These are phyloP conservation scores for Gastracanthus pulcherrimus DNA, from an alignment of 2,888 invertebrate species.

Conservation along the genomic window DNA sequence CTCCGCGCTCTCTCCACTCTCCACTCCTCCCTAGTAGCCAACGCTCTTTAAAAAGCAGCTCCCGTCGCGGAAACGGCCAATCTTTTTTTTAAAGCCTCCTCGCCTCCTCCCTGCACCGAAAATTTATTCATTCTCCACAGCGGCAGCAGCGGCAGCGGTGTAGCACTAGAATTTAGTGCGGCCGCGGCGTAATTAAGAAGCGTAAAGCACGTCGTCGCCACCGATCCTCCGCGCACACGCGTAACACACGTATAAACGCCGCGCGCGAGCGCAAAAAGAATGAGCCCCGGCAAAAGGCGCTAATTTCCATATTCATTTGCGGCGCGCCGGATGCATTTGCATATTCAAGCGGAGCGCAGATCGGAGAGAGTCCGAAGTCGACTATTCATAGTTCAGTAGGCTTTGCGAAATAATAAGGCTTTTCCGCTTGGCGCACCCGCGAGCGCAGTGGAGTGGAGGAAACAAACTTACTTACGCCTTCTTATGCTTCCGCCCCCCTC, in stretches of 20 bases:
- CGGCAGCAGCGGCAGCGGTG: neutral
- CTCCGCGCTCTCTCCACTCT: too few species aligned
- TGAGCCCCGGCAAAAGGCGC: too few species aligned
- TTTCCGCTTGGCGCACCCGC: neutral
- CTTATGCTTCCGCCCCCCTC: too few species aligned
- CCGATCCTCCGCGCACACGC: neutral
- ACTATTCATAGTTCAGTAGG: conserved; percentile 44
- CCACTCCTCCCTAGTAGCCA: too few species aligned
- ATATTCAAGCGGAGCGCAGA: conserved; percentile 34
- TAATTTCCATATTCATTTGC: conserved; percentile 49
- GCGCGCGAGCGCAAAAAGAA: too few species aligned
- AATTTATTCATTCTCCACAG: conserved; percentile 45
- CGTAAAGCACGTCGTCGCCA: conserved; percentile 9
- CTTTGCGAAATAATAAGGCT: conserved; percentile 48
- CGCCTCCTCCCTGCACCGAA: too few species aligned
- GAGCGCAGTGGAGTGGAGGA: neutral
- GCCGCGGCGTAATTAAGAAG: conserved; percentile 40
- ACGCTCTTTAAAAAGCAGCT: too few species aligned
- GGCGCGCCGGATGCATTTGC: conserved; percentile 28
- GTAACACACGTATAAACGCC: neutral
- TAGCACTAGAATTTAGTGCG: conserved; percentile 27
- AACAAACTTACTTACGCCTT: neutral
- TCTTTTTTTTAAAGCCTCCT: conserved; percentile 36
- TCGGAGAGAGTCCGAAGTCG: neutral
- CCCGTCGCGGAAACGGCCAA: conserved; percentile 37